phyloP scores from a whole-genome alignment of 2,797 vertebrate genomes.

The Naso thynnoides region DNA sequence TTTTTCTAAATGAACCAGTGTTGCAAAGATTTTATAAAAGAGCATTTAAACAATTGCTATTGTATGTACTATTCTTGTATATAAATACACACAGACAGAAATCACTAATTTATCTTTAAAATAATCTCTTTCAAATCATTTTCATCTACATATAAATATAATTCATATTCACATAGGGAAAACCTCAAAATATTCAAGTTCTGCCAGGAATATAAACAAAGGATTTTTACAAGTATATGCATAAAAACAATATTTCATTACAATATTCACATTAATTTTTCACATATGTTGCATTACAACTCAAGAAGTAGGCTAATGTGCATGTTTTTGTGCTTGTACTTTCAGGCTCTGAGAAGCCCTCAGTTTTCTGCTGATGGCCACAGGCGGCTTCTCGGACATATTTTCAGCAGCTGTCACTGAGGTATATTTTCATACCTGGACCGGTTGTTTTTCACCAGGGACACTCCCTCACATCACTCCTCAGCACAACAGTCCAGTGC shows the following conservation, averaged over 20 bases:
- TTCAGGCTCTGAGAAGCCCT: neutral
- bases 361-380: neutral
- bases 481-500: constrained; percentile 79
- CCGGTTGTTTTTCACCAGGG: neutral
- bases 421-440: neutral
- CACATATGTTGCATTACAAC: neutral
- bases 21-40: constrained; percentile 31
- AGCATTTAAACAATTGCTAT: constrained; percentile 23
- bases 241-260: constrained; percentile 2
- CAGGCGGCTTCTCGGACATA: neutral
- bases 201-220: constrained; percentile 38
- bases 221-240: constrained; percentile 10
- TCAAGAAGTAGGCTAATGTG: neutral
- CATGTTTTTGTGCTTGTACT: constrained; percentile 20
- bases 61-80: neutral
- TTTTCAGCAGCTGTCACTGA: neutral
- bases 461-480: constrained; percentile 61
- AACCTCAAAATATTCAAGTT: constrained; percentile 60
- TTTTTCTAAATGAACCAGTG: constrained; percentile 11
- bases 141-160: constrained; percentile 40
- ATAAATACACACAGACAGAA: constrained; percentile 36
- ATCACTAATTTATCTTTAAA: constrained; percentile 34
- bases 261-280: neutral
- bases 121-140: constrained; percentile 33
- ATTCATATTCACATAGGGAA: constrained; percentile 12